Evolutionary conservation across 2,113 vertebrate genomes (phyloP).

Genomic region (Athene cunicularia): DNA sequence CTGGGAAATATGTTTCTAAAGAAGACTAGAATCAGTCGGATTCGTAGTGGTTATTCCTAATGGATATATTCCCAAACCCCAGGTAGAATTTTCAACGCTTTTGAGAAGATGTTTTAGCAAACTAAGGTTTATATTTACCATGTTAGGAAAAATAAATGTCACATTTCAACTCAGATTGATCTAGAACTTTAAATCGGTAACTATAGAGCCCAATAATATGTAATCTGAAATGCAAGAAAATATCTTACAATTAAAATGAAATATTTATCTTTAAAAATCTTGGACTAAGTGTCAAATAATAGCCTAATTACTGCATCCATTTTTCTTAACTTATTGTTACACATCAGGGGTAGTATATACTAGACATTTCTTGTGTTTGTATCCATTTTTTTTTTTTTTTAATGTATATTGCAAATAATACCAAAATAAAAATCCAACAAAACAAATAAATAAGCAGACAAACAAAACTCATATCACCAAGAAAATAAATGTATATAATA

Average conservation of each 20-base stretch:
- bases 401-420: not conserved
- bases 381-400: not conserved
- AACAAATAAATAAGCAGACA: not conserved
- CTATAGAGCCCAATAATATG: not conserved
- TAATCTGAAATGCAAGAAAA: not conserved
- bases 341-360: not conserved
- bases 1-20: not conserved
- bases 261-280: not conserved
- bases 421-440: not conserved
- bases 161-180: not conserved
- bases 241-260: not conserved
- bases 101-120: not conserved
- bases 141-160: not conserved
- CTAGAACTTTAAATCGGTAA: not conserved
- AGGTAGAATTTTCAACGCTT: not conserved
- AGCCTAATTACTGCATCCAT: fast-evolving
- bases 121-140: not conserved
- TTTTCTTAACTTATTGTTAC: not conserved
- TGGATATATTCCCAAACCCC: not conserved
- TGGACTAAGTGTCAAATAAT: not conserved
- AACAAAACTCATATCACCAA: not conserved
- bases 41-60: not conserved
- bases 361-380: not conserved
- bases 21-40: not conserved
- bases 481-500: not conserved